Conservation (phyloP, 1,140 invertebrate genomes). For the Caenorhabditis tropicalis region DNA sequence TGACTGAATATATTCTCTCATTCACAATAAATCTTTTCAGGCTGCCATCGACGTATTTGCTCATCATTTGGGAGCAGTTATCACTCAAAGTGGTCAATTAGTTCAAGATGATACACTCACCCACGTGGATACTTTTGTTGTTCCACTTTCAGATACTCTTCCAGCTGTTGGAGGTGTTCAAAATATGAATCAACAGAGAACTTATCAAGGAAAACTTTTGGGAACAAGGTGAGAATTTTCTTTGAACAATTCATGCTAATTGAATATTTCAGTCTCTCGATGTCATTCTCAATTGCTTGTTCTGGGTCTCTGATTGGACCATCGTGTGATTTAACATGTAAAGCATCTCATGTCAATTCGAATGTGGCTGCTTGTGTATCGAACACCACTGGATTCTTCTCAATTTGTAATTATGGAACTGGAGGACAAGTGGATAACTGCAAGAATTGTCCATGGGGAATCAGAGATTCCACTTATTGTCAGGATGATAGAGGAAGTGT, state of each 20-base stretch:
- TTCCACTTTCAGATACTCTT: conserved; percentile 56
- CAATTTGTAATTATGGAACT: conserved; percentile 54
- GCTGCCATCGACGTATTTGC: conserved; percentile 65
- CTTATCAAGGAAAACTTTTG: conserved; percentile 58
- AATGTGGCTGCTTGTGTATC: conserved; percentile 61
- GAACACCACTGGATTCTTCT: conserved; percentile 62
- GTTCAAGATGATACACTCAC: conserved; percentile 64
- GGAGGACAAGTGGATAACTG: conserved; percentile 61
- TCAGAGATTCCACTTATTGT: conserved; percentile 66
- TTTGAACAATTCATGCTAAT: too few species aligned
- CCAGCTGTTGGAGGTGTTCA: conserved; percentile 55
- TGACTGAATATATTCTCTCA: conserved; percentile 49
- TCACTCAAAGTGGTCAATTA: conserved; percentile 57
- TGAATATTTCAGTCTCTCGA: conserved; percentile 56
- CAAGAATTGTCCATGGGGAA: conserved; percentile 68
- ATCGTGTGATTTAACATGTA: conserved; percentile 62
- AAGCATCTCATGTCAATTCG: conserved; percentile 61
- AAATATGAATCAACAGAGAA: conserved; percentile 51
- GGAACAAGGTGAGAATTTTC: conserved; percentile 59
- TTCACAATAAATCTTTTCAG: conserved; percentile 46
- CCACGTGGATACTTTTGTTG: conserved; percentile 65
- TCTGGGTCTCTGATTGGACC: conserved; percentile 60
- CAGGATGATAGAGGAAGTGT: conserved; percentile 64
- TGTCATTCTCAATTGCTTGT: conserved; percentile 63
- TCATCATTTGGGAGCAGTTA: conserved; percentile 64